A percentile compares a stretch with the other conserved stretches of the same genome.
Conservation (phyloP, 2,888 invertebrate genomes). For the Acleris literana region DNA sequence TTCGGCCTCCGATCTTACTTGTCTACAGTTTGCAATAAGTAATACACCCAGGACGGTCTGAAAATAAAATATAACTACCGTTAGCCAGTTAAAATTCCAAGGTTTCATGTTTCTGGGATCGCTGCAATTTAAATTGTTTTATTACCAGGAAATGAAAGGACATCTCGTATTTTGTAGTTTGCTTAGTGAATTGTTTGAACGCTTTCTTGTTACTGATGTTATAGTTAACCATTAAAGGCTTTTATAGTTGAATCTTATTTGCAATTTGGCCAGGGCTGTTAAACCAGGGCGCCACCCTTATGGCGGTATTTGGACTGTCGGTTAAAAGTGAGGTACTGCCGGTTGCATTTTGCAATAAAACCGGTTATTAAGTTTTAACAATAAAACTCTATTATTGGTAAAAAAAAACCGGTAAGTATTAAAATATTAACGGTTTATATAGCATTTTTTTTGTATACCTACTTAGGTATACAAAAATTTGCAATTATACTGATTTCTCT, state of each 20-base stretch:
- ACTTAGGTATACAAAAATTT: too few relatives aligned
- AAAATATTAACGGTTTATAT: too few relatives aligned
- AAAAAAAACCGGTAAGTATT: too few relatives aligned
- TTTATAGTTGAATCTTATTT: slow-evolving; percentile 50
- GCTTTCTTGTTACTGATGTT: slow-evolving; percentile 44
- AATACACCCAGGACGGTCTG: slow-evolving; percentile 22
- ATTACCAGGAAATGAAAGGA: slow-evolving; percentile 13
- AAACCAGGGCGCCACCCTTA: slow-evolving; percentile 40
- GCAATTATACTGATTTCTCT: too few relatives aligned
- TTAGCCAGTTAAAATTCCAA: background rate
- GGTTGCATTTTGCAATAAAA: too few relatives aligned
- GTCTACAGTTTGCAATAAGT: slow-evolving; percentile 15
- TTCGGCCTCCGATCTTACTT: slow-evolving; percentile 18
- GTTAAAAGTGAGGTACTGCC: too few relatives aligned
- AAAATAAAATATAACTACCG: background rate
- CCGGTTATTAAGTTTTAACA: too few relatives aligned
- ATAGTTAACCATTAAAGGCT: slow-evolving; percentile 45
- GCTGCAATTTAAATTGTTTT: background rate
- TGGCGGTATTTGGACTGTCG: background rate
- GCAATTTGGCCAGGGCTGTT: slow-evolving; percentile 44
- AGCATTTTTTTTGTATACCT: too few relatives aligned
- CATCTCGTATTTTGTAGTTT: slow-evolving; percentile 12
- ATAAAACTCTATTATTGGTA: too few relatives aligned
- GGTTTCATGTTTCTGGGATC: background rate
- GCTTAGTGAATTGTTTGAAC: slow-evolving; percentile 22